These are phyloP conservation scores for Arrhopalites spinosus DNA, from an alignment of 2,888 invertebrate genomes.

Conservation along the genomic window DNA sequence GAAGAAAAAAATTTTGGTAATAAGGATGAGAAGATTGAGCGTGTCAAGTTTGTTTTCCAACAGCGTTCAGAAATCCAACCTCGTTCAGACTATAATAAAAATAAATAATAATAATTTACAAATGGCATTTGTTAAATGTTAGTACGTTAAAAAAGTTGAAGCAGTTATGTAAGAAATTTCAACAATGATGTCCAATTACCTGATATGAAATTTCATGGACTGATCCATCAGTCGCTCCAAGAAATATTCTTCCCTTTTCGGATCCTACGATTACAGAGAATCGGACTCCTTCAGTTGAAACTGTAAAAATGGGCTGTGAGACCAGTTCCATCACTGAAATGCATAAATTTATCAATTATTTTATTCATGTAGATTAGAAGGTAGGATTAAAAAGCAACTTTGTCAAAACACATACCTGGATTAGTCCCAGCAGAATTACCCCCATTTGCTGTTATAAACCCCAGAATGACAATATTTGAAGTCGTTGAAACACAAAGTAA, in stretches of 20 bases:
- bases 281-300: constrained; percentile 86
- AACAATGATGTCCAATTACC: too few relatives aligned
- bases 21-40: constrained; percentile 47
- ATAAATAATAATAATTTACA: constrained; percentile 17
- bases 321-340: constrained; percentile 79
- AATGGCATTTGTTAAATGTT: not conserved
- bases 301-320: constrained; percentile 90
- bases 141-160: too few relatives aligned
- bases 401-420: not conserved
- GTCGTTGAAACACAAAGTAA: constrained; percentile 91
- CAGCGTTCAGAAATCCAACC: constrained; percentile 96
- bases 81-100: constrained; percentile 60
- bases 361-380: not conserved
- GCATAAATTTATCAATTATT: constrained; percentile 60
- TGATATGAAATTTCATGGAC: constrained; percentile 94
- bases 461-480: constrained; percentile 88
- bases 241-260: constrained; percentile 84
- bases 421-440: not conserved
- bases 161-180: not conserved
- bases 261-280: constrained; percentile 83
- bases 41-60: constrained; percentile 83
- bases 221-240: constrained; percentile 92
- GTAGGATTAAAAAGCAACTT: not conserved
- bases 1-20: constrained; percentile 40
- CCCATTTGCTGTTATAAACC: constrained; percentile 63